phyloP scores from a whole-genome alignment of 2,888 invertebrate genomes.

The Emmelina monodactyla region DNA sequence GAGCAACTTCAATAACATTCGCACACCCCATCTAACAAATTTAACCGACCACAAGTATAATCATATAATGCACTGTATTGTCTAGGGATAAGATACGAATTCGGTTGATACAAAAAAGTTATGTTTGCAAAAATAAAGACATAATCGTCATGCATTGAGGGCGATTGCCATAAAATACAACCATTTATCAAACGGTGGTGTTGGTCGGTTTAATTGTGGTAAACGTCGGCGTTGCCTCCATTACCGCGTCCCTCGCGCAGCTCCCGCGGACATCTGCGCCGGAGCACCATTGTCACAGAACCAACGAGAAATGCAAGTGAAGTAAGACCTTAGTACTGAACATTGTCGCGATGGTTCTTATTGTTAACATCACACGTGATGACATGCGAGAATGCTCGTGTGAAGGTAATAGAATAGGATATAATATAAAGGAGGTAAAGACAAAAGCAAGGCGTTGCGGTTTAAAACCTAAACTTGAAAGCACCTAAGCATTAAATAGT shows the following conservation, averaged over 20 bases:
- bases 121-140: conserved; percentile 47
- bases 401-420: too few relatives aligned
- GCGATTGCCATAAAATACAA: conserved; percentile 56
- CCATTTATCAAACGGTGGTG: conserved; percentile 58
- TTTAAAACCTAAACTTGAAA: too few relatives aligned
- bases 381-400: too few relatives aligned
- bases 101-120: conserved; percentile 8
- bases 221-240: conserved; percentile 54
- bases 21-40: conserved; percentile 33
- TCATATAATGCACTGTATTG: conserved; percentile 14
- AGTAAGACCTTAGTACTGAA: too few relatives aligned
- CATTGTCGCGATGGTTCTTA: too few relatives aligned
- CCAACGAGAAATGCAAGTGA: too few relatives aligned
- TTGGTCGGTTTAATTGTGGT: conserved; percentile 58
- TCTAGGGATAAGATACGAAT: conserved; percentile 13
- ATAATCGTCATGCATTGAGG: conserved; percentile 48
- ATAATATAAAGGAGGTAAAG: too few relatives aligned
- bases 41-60: conserved; percentile 21
- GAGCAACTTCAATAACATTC: conserved; percentile 54
- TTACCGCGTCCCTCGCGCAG: conserved; percentile 44
- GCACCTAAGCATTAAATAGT: too few relatives aligned
- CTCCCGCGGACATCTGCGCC: conserved; percentile 56
- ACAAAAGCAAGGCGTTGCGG: too few relatives aligned
- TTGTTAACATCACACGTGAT: too few relatives aligned
- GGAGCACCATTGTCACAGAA: conserved; percentile 2